A percentile compares a stretch with the other conserved stretches of the same genome.
Evolutionary conservation across 2,113 vertebrate genomes (phyloP).

Genomic region (Okapia johnstoni): DNA sequence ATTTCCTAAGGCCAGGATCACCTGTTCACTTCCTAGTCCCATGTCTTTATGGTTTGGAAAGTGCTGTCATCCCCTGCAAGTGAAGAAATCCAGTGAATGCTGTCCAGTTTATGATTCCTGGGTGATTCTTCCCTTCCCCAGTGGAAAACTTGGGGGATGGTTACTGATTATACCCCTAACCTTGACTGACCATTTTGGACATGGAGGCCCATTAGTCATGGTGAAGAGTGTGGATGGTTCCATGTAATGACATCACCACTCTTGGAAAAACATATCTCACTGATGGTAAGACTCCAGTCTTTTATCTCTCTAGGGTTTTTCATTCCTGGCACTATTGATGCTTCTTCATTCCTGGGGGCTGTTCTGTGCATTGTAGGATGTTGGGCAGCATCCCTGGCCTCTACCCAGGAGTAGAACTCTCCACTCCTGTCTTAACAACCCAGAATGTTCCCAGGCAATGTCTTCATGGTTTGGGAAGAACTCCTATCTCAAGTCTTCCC

Average conservation of each 20-base stretch:
- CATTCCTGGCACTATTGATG: fast-evolving
- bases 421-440: not conserved
- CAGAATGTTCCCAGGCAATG: not conserved
- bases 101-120: not conserved
- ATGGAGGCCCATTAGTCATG: not conserved
- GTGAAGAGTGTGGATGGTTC: not conserved
- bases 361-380: too few relatives aligned
- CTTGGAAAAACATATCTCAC: not conserved
- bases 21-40: not conserved
- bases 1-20: not conserved
- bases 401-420: not conserved
- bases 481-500: not conserved
- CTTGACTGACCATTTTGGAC: not conserved
- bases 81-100: not conserved
- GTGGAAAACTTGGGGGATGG: not conserved
- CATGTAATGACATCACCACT: not conserved
- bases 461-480: not conserved
- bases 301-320: not conserved
- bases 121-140: not conserved
- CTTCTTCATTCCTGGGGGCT: not conserved
- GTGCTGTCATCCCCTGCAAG: not conserved
- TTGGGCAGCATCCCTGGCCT: not conserved
- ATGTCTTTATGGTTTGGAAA: not conserved
- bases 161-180: not conserved
- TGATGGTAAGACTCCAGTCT: not conserved